Evolutionary conservation across 2,797 vertebrate genomes (phyloP), one percentile per base, ranked within the genome.

Genomic region (Echeneis naucrates): DNA sequence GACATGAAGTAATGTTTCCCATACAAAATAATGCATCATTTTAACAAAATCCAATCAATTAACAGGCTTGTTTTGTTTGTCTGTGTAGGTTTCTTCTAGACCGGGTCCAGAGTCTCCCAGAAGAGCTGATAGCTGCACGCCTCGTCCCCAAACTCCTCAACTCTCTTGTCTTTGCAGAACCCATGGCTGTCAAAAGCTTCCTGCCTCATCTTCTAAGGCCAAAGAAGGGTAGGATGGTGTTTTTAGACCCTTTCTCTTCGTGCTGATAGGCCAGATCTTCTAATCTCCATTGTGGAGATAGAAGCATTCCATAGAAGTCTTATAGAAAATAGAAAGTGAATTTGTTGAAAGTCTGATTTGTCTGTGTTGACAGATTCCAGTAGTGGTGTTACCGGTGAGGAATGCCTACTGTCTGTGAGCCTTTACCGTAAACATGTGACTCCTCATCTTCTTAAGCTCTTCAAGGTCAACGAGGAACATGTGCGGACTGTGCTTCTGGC

Each of bases 121-220:
- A 99, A 84, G 95, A 97, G 60, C 90, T 99, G 68, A 94, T 97
- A 45, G 97, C 96, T 0, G 87, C 95, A 2, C 94, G 98, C 38
- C 87, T 99, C 68, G 95, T 96, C 73, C 96, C 97, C 78, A 96
- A 97, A 77, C 93, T 99, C 32, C 95, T 99, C 70, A 97, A 98
- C 87, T 94, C 96, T 68, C 89, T 99, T 0, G 97, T 99, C 78
- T 97, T 99, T 89, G 98, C 98, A 61, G 98, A 99, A 79, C 97
- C 97, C 11, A 96, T 96, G 59, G 98, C 98, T 76, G 95, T 99
- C 37, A 99, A 96, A 92, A 98, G 97, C 91, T 99, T 99, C 84
- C 95, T 99, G 90, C 98, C 98, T 81, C 96, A 99, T 93, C 95
- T 99, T 53, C 92, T 99, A 74, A 95, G 92, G 72, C 97, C 98